A percentile compares a stretch with the other conserved stretches of the same genome.
Conservation (phyloP, 2,797 vertebrate species). For the Heterohyrax brucei region DNA sequence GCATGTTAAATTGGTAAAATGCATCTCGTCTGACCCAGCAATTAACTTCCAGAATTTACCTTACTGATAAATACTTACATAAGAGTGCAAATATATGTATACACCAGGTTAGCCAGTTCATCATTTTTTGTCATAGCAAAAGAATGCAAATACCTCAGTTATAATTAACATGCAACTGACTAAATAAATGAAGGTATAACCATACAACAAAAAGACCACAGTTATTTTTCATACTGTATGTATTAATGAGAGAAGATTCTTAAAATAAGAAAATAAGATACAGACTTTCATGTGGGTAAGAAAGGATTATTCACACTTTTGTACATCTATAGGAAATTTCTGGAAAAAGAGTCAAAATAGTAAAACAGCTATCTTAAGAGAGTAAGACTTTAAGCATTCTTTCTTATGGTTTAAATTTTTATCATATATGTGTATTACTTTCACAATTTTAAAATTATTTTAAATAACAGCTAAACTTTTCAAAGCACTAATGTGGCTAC, state of each 20-base stretch:
- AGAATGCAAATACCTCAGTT: conserved; percentile 22
- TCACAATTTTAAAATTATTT: conserved; percentile 23
- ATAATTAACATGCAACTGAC: conserved; percentile 34
- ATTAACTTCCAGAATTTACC: conserved; percentile 54
- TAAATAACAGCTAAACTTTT: conserved; percentile 35
- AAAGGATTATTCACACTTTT: conserved; percentile 67
- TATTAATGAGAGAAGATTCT: conserved; percentile 4
- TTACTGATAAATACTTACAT: conserved; percentile 21
- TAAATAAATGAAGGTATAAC: conserved; percentile 54
- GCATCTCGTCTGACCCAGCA: conserved; percentile 23
- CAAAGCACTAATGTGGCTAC: not conserved
- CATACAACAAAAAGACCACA: conserved; percentile 1
- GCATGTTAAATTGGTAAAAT: conserved; percentile 52
- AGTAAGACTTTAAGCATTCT: not conserved
- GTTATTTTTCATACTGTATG: conserved; percentile 1
- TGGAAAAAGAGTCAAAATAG: conserved; percentile 61
- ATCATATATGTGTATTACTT: conserved; percentile 7
- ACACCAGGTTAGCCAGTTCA: conserved; percentile 24
- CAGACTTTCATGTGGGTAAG: conserved; percentile 52
- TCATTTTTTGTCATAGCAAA: conserved; percentile 47
- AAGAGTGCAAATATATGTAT: conserved; percentile 11
- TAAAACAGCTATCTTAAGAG: conserved; percentile 46
- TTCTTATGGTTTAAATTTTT: conserved; percentile 33
- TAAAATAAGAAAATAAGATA: conserved; percentile 53
- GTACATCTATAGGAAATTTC: not conserved